Evolutionary conservation across 2,797 vertebrate species (phyloP).

Genomic region (Ataeniobius toweri): DNA sequence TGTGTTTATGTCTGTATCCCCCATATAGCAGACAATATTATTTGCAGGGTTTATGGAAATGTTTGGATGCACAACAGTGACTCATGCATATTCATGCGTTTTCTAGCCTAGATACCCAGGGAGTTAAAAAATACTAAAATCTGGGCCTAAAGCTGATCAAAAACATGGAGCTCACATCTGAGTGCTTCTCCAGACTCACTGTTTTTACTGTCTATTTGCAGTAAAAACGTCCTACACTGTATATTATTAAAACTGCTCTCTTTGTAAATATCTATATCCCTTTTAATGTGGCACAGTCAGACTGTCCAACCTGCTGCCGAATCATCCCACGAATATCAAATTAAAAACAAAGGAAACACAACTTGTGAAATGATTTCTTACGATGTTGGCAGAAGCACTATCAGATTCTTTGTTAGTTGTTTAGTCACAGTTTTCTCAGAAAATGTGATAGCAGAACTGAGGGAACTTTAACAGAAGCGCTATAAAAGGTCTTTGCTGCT

Average conservation of each 20-base stretch:
- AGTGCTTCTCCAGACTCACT: conserved; percentile 12
- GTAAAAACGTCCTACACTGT: conserved; percentile 36
- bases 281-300: conserved; percentile 19
- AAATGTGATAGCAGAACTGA: neutral
- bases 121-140: conserved; percentile 55
- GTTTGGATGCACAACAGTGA: conserved; percentile 44
- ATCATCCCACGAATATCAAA: neutral
- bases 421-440: conserved; percentile 7
- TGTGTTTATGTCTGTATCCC: conserved; percentile 21
- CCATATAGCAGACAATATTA: conserved; percentile 28
- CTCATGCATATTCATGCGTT: conserved; percentile 59
- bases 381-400: neutral
- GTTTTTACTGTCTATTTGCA: conserved; percentile 22
- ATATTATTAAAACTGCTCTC: conserved; percentile 35
- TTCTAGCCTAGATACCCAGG: conserved; percentile 45
- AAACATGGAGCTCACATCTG: conserved; percentile 32
- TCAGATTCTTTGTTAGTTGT: conserved; percentile 9
- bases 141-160: conserved; percentile 56
- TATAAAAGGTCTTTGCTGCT: too few species aligned
- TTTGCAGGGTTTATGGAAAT: conserved; percentile 39
- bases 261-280: conserved; percentile 36
- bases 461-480: neutral
- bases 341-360: neutral
- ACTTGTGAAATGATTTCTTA: conserved; percentile 1
- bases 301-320: neutral